phyloP scores from a whole-genome alignment of 2,113 vertebrate species.

The Plecturocebus donacophilus region DNA sequence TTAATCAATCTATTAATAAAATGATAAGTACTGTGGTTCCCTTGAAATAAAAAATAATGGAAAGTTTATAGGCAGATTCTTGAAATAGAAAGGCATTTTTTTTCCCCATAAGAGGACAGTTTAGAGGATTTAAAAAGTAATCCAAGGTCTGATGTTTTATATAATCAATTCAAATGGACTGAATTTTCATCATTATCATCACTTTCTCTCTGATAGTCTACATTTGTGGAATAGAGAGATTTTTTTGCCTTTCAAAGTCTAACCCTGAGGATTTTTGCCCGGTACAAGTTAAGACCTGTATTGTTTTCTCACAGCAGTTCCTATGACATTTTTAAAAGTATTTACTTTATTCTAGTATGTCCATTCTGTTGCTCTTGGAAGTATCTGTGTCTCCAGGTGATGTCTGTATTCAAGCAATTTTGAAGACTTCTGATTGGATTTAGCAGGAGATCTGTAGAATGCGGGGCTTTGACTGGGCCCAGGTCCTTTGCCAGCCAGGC shows the following conservation, averaged over 20 bases:
- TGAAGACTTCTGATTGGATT: background rate
- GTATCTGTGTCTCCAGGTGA: background rate
- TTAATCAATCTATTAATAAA: background rate
- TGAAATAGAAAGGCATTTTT: background rate
- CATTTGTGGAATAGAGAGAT: background rate
- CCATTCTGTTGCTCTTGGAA: background rate
- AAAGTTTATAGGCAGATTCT: background rate
- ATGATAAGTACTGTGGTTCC: background rate
- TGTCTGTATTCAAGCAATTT: background rate
- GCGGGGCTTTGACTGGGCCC: background rate
- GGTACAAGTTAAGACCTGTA: background rate
- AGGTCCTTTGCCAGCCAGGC: background rate
- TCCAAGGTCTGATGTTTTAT: background rate
- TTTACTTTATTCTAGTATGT: background rate
- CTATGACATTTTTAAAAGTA: background rate
- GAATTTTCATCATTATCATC: background rate
- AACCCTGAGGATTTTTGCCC: background rate
- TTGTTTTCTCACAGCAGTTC: background rate
- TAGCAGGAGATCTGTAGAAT: background rate
- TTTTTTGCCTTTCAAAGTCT: background rate
- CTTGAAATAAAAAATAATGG: conserved; percentile 27
- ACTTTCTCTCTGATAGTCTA: background rate
- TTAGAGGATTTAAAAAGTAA: background rate
- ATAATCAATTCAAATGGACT: background rate
- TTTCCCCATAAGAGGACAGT: background rate